phyloP scores from a whole-genome alignment of 2,113 vertebrate genomes.

The Erythrocercus mccallii region DNA sequence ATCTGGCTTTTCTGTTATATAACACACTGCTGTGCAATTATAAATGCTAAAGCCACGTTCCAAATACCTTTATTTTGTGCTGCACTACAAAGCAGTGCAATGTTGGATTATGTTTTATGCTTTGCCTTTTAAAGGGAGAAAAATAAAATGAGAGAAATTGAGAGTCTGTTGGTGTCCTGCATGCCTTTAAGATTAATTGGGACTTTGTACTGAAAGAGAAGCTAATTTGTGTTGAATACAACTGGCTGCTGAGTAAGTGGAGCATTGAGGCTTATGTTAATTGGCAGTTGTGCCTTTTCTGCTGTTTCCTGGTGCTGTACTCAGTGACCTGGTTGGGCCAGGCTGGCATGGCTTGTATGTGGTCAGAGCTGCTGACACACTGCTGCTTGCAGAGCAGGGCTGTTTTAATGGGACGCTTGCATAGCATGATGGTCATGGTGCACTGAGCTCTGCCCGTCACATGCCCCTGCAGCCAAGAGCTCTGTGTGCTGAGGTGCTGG shows the following conservation, averaged over 20 bases:
- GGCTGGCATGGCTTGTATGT: background rate
- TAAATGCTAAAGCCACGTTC: background rate
- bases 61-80: background rate
- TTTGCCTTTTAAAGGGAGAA: background rate
- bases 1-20: background rate
- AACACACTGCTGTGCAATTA: background rate
- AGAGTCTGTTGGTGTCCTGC: background rate
- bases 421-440: background rate
- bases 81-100: background rate
- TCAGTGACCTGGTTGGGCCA: background rate
- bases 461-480: background rate
- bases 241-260: background rate
- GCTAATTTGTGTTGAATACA: background rate
- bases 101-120: background rate
- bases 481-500: background rate
- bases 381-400: background rate
- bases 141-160: background rate
- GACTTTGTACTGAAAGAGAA: background rate
- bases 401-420: background rate
- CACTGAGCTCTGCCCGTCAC: background rate
- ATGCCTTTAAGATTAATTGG: background rate
- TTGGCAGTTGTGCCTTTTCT: background rate
- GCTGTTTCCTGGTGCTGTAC: background rate
- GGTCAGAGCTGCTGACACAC: background rate
- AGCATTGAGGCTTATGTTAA: background rate